Base-by-base conservation (phyloP, 2,113 vertebrate genomes). In the Corythaixoides concolor region DNA sequence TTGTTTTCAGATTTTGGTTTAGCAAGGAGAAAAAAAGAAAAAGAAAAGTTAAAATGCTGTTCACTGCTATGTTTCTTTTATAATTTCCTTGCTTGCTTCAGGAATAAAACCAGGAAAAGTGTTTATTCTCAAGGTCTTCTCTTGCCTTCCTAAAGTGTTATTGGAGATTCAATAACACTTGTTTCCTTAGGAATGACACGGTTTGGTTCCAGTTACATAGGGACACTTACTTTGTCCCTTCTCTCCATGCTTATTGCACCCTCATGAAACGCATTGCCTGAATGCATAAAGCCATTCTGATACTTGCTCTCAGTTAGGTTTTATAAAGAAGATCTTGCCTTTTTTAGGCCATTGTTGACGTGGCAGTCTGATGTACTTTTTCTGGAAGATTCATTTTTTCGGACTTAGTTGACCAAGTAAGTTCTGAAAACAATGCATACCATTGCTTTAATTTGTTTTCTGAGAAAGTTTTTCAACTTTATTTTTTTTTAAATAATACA, bases 71-170 rank as follows among this genome's bases (percentile, higher is more conserved):
- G 87, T 81, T 93, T 76, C 68, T 73, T 39, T 63, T 91, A 70
- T 84, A 86, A 86, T 92, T 92, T 74, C 32, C 47, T 73, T 89
- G 13, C 37, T 94, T 86, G 19, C 55, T 84, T 70, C 33, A 72
- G 88, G 68, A 95, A 89, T 90, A 90, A 92, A 84, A 74, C n/a
- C 39, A 89, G 41, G 50, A 37, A 37, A 90, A 63, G 60, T 76
- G 88, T 77, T 93, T 93, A 93, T 87, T 83, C 70, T 93, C 66
- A 88, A 93, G 49, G 67, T 85, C 78, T 89, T 78, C 58, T 83
- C 75, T 92, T 55, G 23, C 50, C 22, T 90, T 88, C 15, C 60
- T 87, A 30, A 95, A 88, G 50, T 23, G 28, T 73, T 85, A 45
- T 6, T 91, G 67, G 74, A 90, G 96, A 90, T 79, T 81, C 74